These are phyloP conservation scores for Lycocorax pyrrhopterus DNA, from an alignment of 2,113 vertebrate genomes.

Conservation along the genomic window DNA sequence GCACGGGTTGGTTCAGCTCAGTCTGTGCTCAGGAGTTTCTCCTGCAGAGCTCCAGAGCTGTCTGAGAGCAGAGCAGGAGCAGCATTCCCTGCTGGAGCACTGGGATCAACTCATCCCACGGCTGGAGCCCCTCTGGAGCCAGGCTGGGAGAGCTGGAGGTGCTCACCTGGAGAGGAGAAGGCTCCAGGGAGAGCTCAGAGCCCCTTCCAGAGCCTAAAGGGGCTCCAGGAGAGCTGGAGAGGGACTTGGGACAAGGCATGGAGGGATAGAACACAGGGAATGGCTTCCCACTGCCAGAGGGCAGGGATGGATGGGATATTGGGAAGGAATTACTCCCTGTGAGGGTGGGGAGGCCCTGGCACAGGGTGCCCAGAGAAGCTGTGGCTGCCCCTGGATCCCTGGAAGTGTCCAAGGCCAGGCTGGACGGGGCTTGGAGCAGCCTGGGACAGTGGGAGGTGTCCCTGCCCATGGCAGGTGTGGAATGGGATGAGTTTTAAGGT, in stretches of 20 bases:
- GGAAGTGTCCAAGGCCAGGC: rapidly evolving
- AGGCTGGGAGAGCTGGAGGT: not conserved
- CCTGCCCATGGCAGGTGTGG: not conserved
- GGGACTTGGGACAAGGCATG: not conserved
- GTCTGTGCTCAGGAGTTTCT: not conserved
- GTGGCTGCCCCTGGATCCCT: not conserved
- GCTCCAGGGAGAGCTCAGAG: not conserved
- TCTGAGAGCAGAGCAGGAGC: not conserved
- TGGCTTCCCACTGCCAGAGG: not conserved
- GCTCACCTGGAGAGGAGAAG: not conserved
- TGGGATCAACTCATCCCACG: not conserved
- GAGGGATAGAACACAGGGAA: not conserved
- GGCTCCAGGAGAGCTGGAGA: not conserved
- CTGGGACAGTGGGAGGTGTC: not conserved
- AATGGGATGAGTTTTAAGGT: rapidly evolving
- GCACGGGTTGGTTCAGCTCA: not conserved
- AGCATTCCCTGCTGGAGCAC: not conserved
- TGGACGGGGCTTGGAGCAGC: rapidly evolving
- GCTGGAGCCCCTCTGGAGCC: not conserved
- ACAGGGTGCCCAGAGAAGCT: not conserved
- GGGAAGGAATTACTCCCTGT: not conserved
- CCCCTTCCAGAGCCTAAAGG: rapidly evolving
- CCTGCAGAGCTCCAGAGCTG: not conserved
- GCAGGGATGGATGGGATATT: not conserved
- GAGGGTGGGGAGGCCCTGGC: not conserved